Evolutionary conservation across 2,888 invertebrate species (phyloP), one percentile per base, ranked within the genome.

Genomic region (Orthosia gothica): DNA sequence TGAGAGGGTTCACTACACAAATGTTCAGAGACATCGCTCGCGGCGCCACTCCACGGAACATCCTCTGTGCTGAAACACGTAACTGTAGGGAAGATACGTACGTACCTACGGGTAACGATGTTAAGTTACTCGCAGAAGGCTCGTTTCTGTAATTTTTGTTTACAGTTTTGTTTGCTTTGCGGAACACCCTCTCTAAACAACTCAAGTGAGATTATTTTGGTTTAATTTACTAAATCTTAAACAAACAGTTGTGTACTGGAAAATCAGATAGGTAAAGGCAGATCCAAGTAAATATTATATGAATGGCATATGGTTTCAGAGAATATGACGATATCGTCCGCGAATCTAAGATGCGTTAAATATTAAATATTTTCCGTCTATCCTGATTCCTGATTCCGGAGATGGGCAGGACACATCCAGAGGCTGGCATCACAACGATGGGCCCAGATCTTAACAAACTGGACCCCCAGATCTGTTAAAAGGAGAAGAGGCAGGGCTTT

Each of bases 1-100:
- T 88, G 85, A 91, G 93, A 89, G 91, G 89, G 87, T 87, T 89
- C 89, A 85, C 89, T 90, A 90, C 89, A 91, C 92, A 92, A 93
- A 93, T 92, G 88, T 89, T 87, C 85, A 80, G 86, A 85, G 88
- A 87, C 85, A 87, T 87, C 83, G 90, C 92, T 89, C 84, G 85
- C 77, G 91, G 92, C 90, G 76, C 73, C 90, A 88, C 92, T 93
- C 79, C 79, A 88, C 79, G 85, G 79, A 88, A 91, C 89, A 89
- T 89, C 87, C 87, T 89, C 88, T 84, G 78, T 72, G 79, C 74
- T 68, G 79, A 75, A 79, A 70, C 74, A 54, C 45, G 67, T 72
- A 70, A 64, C 69, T 74, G 47, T 63, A 72, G n/a, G 58, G 50
- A 74, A 59, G 59, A 45, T 65, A 70, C 64, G 70, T 74, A 73